Percentiles rank a stretch among this genome's conserved stretches.
These are phyloP conservation scores for Crax fasciolata DNA, from an alignment of 2,797 vertebrate genomes.

Conservation along the genomic window DNA sequence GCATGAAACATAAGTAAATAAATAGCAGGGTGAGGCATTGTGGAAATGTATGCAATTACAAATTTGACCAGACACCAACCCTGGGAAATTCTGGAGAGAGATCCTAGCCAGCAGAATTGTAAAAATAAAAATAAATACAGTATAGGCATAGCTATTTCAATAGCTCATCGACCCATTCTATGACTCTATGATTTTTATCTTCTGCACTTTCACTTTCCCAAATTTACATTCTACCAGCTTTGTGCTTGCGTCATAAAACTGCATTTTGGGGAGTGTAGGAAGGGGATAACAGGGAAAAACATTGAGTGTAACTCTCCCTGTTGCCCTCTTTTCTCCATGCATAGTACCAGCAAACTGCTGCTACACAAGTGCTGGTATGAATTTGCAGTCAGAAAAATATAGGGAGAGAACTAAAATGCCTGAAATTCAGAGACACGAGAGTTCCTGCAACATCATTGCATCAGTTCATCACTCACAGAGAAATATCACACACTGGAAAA, in stretches of 20 bases:
- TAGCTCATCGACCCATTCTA: not conserved
- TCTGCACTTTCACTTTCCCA: not conserved
- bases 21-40: not conserved
- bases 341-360: not conserved
- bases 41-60: not conserved
- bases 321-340: not conserved
- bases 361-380: not conserved
- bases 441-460: not conserved
- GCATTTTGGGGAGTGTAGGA: rapidly evolving
- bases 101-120: not conserved
- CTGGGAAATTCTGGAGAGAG: not conserved
- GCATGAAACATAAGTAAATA: not conserved
- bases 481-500: not conserved
- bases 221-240: not conserved
- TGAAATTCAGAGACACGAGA: not conserved
- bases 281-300: rapidly evolving
- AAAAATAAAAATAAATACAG: not conserved
- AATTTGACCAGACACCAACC: not conserved
- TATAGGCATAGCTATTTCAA: not conserved
- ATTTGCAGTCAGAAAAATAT: not conserved
- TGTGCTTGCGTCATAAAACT: not conserved
- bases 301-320: not conserved
- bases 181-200: not conserved
- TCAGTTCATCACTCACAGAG: not conserved
- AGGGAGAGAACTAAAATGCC: not conserved